Evolutionary conservation across 2,113 vertebrate genomes (phyloP), one percentile per base, ranked within the genome.

Genomic region (Mormoops blainvillei): DNA sequence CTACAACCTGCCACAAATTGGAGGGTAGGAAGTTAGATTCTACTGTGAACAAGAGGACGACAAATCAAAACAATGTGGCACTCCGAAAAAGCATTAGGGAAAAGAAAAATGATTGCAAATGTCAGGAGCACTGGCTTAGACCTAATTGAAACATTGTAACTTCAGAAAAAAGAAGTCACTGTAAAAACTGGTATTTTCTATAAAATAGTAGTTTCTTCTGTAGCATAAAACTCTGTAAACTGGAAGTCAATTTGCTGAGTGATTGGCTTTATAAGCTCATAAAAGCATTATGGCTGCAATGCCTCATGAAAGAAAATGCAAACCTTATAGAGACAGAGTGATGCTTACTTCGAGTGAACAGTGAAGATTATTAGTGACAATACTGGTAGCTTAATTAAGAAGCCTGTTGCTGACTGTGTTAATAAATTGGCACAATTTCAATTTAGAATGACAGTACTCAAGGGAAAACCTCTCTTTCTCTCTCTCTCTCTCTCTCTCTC

Each of bases 401-500:
- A 89, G n/a, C 4, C 24, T 65, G 15, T 28, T 82, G 28, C 41
- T 86, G 71, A 31, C 22, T 82, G 13, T 63, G 38, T 74, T 90
- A 95, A 93, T 85, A 95, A 82, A 88, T 48, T 81, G 65, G 48
- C 33, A 85, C n/a, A 38, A 63, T 90, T 96, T 90, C 81, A 73
- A 41, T 73, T 77, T 7, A 85, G 58, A 90, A 88, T 18, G 63
- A 41, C 50, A 87, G 24, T 88, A 10, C 15, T 85, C 33, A 77
- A 65, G 36, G 52, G 28, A 86, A 81, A 13, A 9, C 7, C 41
- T 45, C 26, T 45, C 70, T 41, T 26, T 18, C 14, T 22, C 71
- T 8, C 11, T 38, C 36, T 22, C 15, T 38, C 43, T 26, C 73
- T 73, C n/a, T 11, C 12, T 74, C 70, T 28, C 31, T 18, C 54